A percentile compares a stretch with the other conserved stretches of the same genome.
Conservation (phyloP, 2,797 vertebrate species). For the Rhinoraja longicauda region DNA sequence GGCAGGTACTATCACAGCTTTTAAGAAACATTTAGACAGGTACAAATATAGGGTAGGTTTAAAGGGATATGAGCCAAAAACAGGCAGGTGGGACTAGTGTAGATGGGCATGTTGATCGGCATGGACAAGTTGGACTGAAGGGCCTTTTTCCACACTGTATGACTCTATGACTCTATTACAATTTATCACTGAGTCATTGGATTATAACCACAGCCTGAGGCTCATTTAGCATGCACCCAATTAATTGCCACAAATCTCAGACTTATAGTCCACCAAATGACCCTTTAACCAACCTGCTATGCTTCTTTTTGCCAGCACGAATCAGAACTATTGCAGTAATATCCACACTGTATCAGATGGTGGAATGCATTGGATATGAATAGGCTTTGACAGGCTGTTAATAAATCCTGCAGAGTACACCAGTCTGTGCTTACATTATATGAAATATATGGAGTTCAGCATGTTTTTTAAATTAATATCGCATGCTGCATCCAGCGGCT, state of each 20-base stretch:
- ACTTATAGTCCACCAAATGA: too few relatives aligned
- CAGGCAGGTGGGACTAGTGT: too few relatives aligned
- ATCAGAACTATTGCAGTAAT: not conserved
- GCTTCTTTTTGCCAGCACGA: not conserved
- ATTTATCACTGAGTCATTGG: not conserved
- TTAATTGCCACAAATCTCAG: not conserved
- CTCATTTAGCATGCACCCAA: not conserved
- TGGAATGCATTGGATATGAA: slow-evolving; percentile 21
- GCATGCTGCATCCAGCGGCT: slow-evolving; percentile 12
- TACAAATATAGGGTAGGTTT: too few relatives aligned
- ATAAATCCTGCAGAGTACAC: slow-evolving; percentile 34
- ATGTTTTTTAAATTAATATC: slow-evolving; percentile 39
- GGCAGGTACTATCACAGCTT: too few relatives aligned
- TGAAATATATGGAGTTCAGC: slow-evolving; percentile 38
- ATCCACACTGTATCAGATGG: slow-evolving; percentile 3
- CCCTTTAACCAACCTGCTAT: not conserved
- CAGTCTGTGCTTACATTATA: slow-evolving; percentile 30
- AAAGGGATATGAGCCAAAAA: too few relatives aligned
- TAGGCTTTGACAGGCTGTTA: slow-evolving; percentile 33
- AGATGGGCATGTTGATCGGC: too few relatives aligned
- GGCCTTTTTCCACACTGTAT: too few relatives aligned
- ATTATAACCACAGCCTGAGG: not conserved
- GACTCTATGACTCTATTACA: too few relatives aligned
- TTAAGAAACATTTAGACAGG: too few relatives aligned
- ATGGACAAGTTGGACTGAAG: too few relatives aligned